phyloP scores from a whole-genome alignment of 1,140 invertebrate species.

The Bradynema listronoti region DNA sequence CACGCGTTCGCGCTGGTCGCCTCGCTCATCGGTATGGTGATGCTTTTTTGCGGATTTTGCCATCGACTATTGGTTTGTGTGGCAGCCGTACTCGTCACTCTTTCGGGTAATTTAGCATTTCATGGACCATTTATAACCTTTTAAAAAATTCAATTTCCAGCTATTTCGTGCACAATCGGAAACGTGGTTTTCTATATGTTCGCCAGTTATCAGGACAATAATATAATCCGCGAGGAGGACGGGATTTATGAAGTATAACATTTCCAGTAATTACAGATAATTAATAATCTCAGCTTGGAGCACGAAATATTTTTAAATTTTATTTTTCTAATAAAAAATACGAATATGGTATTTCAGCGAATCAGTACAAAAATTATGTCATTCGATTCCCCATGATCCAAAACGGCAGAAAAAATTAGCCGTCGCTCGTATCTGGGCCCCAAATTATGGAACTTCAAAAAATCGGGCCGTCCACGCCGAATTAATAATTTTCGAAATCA shows the following conservation, averaged over 20 bases:
- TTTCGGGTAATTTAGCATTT: slow-evolving; percentile 29
- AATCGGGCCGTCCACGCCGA: no score
- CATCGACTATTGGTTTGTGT: slow-evolving; percentile 52
- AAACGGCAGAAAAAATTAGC: no score
- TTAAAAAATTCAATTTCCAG: slow-evolving; percentile 31
- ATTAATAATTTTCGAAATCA: no score
- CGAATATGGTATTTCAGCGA: no score
- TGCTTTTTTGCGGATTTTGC: slow-evolving; percentile 54
- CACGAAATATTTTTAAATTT: slow-evolving; percentile 29
- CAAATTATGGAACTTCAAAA: no score
- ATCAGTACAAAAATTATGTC: no score
- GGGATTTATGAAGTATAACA: slow-evolving; percentile 53
- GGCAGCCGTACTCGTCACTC: slow-evolving; percentile 41
- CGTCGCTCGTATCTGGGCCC: no score
- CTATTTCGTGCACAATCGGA: slow-evolving; percentile 37
- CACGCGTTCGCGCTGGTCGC: slow-evolving; percentile 37
- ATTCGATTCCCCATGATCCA: no score
- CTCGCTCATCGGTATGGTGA: slow-evolving; percentile 34
- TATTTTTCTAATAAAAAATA: neutral
- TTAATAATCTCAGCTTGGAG: slow-evolving; percentile 4
- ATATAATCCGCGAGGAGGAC: slow-evolving; percentile 54
- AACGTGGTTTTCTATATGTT: slow-evolving; percentile 47
- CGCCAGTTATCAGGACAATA: slow-evolving; percentile 55
- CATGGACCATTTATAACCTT: neutral
- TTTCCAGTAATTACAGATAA: neutral